Percentiles rank a stretch among this genome's conserved stretches.
Evolutionary conservation across 2,888 invertebrate species (phyloP).

Genomic region (Sicus ferrugineus): DNA sequence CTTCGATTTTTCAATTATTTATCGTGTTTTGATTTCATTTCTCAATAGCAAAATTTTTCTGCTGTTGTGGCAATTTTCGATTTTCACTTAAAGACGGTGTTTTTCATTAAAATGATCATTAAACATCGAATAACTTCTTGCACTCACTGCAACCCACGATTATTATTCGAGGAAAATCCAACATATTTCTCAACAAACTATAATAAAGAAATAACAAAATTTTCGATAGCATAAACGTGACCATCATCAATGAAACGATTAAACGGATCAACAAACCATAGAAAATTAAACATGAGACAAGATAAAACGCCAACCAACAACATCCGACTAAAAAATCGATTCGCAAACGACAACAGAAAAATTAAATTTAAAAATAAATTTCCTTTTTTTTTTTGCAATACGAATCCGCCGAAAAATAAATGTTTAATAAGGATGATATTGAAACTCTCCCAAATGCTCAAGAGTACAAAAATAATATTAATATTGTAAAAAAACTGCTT

Average conservation of each 20-base stretch:
- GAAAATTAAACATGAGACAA: too few species aligned
- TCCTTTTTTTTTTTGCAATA: background rate
- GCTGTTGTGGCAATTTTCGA: too few species aligned
- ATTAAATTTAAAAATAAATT: background rate
- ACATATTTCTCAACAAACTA: conserved; percentile 12
- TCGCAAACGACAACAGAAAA: background rate
- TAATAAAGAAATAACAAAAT: conserved; percentile 34
- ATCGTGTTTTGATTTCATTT: too few species aligned
- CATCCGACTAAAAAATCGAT: background rate
- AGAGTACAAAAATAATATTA: background rate
- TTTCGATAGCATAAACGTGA: conserved; percentile 46
- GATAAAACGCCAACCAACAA: background rate
- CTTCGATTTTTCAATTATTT: too few species aligned
- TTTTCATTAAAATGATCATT: too few species aligned
- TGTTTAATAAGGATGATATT: too few species aligned
- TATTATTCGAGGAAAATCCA: background rate
- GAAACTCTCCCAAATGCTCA: background rate
- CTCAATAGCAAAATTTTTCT: too few species aligned
- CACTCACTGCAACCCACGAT: background rate
- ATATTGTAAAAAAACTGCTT: background rate
- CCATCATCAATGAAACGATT: conserved; percentile 39
- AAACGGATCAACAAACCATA: background rate
- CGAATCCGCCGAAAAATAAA: too few species aligned
- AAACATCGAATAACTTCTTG: too few species aligned
- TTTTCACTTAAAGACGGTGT: too few species aligned